Percentiles rank a stretch among this genome's conserved stretches.
phyloP scores from a whole-genome alignment of 1,140 invertebrate genomes.

The Proales similis region DNA sequence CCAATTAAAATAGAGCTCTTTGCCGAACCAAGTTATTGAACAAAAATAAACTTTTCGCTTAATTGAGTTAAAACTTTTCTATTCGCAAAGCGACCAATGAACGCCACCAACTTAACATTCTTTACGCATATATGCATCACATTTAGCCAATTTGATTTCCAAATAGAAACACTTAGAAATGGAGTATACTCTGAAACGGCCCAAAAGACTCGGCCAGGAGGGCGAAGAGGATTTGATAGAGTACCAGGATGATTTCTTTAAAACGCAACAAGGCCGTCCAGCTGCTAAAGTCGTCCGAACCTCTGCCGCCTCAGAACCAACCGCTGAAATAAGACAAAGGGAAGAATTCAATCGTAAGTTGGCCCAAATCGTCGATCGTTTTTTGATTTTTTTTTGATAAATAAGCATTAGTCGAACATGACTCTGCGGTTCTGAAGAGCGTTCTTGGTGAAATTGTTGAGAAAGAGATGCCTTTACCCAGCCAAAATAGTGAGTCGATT shows the following conservation, averaged over 20 bases:
- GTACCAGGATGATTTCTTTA: conserved; percentile 49
- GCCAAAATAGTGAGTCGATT: background rate
- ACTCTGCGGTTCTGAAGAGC: conserved; percentile 39
- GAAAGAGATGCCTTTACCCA: background rate
- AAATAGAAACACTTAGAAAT: too few relatives aligned
- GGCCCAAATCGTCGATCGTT: conserved; percentile 42
- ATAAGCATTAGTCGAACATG: conserved; percentile 13
- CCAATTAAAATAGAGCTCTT: too few relatives aligned
- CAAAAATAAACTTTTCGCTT: too few relatives aligned
- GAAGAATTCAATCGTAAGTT: background rate
- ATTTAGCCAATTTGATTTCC: too few relatives aligned
- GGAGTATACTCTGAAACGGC: conserved; percentile 12
- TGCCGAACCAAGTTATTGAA: too few relatives aligned
- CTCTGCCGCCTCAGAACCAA: conserved; percentile 8
- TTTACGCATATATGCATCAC: too few relatives aligned
- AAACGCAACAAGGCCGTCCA: conserved; percentile 39
- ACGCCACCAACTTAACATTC: too few relatives aligned
- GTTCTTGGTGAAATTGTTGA: conserved; percentile 14
- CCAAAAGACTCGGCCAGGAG: conserved; percentile 40
- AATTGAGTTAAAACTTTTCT: too few relatives aligned
- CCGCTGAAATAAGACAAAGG: conserved; percentile 42
- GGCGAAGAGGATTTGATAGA: conserved; percentile 50
- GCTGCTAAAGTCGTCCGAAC: conserved; percentile 40
- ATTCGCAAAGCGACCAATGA: too few relatives aligned
- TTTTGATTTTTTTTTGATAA: conserved; percentile 39